Conservation (phyloP, 23 tunicate genomes). For the Corella eumyota region DNA sequence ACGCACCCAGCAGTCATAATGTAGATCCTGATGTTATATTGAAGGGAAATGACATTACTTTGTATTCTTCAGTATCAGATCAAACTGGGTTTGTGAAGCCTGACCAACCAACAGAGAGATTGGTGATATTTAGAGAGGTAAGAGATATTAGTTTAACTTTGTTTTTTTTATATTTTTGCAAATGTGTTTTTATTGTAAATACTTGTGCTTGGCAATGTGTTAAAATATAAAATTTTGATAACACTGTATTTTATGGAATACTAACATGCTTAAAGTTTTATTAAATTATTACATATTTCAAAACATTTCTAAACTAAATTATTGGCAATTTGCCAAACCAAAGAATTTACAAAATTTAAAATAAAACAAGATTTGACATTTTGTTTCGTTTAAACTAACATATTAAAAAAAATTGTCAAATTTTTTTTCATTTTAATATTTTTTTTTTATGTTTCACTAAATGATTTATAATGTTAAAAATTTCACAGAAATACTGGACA, state of each 20-base stretch:
- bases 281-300: neutral
- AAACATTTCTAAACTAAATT: neutral
- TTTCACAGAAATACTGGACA: constrained; percentile 47
- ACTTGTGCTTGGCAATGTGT: neutral
- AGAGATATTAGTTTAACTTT: neutral
- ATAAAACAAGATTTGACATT: no score
- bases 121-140: constrained; percentile 48
- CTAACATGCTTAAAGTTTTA: no score
- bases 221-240: no score
- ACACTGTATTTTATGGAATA: no score
- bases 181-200: neutral
- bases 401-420: no score
- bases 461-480: no score
- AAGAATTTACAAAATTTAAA: no score
- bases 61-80: constrained; percentile 17
- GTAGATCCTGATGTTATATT: constrained; percentile 63
- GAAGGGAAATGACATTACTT: constrained; percentile 68
- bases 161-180: neutral
- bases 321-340: no score
- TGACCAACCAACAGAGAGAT: constrained; percentile 16
- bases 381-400: no score
- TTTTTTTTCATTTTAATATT: no score
- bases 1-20: constrained; percentile 12
- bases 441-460: no score
- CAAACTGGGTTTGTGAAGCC: constrained; percentile 15